These are phyloP conservation scores for Bos taurus DNA, from an alignment of 2,113 vertebrate genomes.

Conservation along the genomic window DNA sequence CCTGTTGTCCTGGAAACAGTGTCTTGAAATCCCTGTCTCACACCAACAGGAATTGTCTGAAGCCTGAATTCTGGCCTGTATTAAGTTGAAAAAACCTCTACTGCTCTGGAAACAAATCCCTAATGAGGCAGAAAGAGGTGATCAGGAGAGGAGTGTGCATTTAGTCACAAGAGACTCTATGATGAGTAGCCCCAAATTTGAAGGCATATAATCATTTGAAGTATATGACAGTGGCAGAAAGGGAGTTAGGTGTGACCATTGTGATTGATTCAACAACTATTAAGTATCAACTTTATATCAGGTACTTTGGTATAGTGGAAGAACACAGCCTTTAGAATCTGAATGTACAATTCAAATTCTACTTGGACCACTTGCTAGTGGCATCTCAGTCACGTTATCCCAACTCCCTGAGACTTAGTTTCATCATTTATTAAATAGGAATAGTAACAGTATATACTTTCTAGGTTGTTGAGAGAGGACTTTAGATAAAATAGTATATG, in stretches of 20 bases:
- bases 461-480: neutral
- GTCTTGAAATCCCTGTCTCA: neutral
- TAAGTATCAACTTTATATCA: neutral
- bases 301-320: neutral
- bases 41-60: neutral
- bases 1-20: conserved; percentile 21
- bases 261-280: neutral
- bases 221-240: neutral
- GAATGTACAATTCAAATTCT: neutral
- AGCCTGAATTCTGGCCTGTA: neutral
- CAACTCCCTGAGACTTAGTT: neutral
- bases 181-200: neutral
- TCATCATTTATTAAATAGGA: neutral
- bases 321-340: neutral
- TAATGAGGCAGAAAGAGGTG: neutral
- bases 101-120: neutral
- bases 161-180: neutral
- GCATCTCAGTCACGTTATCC: neutral
- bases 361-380: neutral
- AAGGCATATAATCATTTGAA: neutral
- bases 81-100: neutral
- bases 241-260: neutral
- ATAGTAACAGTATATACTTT: neutral
- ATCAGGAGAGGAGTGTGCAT: neutral
- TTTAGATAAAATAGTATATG: neutral